Base-by-base conservation (phyloP, 2,113 vertebrate species). In the Ammodytes dubius region DNA sequence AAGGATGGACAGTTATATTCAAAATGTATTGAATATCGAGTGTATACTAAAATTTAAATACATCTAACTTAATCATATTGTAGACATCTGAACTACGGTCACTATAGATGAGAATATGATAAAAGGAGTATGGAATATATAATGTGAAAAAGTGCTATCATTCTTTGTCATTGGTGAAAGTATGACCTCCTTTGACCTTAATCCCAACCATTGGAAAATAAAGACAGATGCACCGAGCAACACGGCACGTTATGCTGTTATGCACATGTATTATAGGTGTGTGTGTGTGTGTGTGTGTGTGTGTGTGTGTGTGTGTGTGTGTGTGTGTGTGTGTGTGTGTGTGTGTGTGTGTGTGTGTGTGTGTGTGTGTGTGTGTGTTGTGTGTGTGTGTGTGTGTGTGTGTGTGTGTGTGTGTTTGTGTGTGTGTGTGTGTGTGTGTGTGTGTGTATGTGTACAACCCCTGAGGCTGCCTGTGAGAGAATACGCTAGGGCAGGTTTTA, bases 401-500 rank as follows among this genome's bases (percentile, higher is more conserved):
- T n/a, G n/a, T n/a, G n/a, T n/a, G n/a, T n/a, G n/a, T n/a, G n/a
- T n/a, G n/a, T n/a, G n/a, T n/a, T n/a, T n/a, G n/a, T n/a, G n/a
- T 1, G n/a, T 39, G 9, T 67, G 12, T 7, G 43, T 6, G 10
- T 50, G 46, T 37, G 10, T 71, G 56, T 49, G 3, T 40, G 5
- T 63, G 35, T 50, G 45, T 53, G 35, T 17, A 10, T 78, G 40
- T 0, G 40, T 19, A 70, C 6, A 69, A 39, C 8, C 69, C 86
- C 56, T 0, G 2, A 70, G 74, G 79, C 74, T 3, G 37, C 65
- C 40, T 19, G 4, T 15, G 15, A 46, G n/a, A 70, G 43, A 54
- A 75, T 71, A 70, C 0, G 59, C 40, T 59, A 10, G 54, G 80
- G 64, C 86, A 90, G 75, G 86, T 91, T 84, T 81, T 9, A 81